Conservation (phyloP, 2,888 invertebrate species). For the Reticulitermes lucifugus region DNA sequence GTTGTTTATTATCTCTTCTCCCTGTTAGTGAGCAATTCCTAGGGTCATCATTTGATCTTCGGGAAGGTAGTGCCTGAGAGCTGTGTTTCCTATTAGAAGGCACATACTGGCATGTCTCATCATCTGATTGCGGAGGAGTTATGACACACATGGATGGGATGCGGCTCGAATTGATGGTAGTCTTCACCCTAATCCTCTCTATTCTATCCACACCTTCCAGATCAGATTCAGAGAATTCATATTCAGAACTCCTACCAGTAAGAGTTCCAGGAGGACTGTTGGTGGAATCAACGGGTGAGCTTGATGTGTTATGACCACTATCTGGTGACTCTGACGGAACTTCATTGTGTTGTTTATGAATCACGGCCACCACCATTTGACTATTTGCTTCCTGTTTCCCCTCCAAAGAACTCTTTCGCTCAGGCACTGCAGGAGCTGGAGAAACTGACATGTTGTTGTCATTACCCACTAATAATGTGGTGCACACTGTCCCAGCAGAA, state of each 20-base stretch:
- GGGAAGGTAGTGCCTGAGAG: constrained; percentile 21
- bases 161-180: constrained; percentile 86
- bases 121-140: constrained; percentile 88
- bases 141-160: constrained; percentile 95
- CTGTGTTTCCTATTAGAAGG: constrained; percentile 37
- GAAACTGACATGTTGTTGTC: constrained; percentile 71
- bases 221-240: constrained; percentile 89
- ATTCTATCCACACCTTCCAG: constrained; percentile 89
- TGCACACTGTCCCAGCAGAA: constrained; percentile 91
- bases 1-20: background rate
- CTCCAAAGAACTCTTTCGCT: constrained; percentile 79
- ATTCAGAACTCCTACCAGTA: constrained; percentile 79
- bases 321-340: constrained; percentile 75
- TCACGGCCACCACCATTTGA: constrained; percentile 70
- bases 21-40: background rate
- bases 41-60: background rate
- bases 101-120: constrained; percentile 70
- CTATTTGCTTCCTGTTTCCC: constrained; percentile 59
- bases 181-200: constrained; percentile 87
- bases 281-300: constrained; percentile 79
- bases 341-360: constrained; percentile 61
- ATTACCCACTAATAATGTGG: constrained; percentile 76
- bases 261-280: constrained; percentile 72
- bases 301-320: constrained; percentile 84
- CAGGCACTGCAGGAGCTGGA: constrained; percentile 82